These are phyloP conservation scores for Lagorchestes hirsutus DNA, from an alignment of 2,797 vertebrate species.

Conservation along the genomic window DNA sequence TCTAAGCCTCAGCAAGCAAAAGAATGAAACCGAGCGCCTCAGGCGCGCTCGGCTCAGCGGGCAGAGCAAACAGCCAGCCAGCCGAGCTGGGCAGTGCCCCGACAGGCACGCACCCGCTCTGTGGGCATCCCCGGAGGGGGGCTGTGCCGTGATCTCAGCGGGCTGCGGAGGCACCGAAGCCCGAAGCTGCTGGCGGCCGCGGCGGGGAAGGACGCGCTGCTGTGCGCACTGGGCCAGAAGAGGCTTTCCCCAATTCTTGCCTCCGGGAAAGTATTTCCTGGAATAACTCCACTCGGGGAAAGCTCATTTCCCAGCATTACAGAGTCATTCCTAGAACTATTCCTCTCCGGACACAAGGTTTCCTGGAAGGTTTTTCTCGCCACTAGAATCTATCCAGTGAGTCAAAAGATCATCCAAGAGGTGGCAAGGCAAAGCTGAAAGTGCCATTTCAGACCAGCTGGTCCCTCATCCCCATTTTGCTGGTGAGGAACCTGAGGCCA, in stretches of 20 bases:
- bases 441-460: conserved; percentile 3
- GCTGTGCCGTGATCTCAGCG: background rate
- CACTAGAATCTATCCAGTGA: conserved; percentile 15
- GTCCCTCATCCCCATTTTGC: background rate
- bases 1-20: background rate
- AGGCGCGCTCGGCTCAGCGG: background rate
- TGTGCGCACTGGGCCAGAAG: background rate
- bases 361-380: conserved; percentile 36
- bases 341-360: conserved; percentile 62
- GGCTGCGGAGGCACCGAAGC: background rate
- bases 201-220: background rate
- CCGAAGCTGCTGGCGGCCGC: background rate
- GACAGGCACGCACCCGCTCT: background rate
- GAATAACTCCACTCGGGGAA: conserved; percentile 64
- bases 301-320: conserved; percentile 62
- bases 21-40: background rate
- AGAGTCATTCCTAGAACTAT: conserved; percentile 49
- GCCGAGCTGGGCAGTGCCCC: background rate
- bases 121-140: background rate
- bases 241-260: conserved; percentile 54
- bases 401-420: background rate
- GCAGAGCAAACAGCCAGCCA: conserved; percentile 19
- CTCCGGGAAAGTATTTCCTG: conserved; percentile 62
- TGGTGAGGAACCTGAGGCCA: background rate
- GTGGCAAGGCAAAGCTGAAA: conserved; percentile 22